Percentiles rank a stretch among this genome's conserved stretches.
phyloP scores from a whole-genome alignment of 1,140 invertebrate species.

The Tetramorium alpestre region DNA sequence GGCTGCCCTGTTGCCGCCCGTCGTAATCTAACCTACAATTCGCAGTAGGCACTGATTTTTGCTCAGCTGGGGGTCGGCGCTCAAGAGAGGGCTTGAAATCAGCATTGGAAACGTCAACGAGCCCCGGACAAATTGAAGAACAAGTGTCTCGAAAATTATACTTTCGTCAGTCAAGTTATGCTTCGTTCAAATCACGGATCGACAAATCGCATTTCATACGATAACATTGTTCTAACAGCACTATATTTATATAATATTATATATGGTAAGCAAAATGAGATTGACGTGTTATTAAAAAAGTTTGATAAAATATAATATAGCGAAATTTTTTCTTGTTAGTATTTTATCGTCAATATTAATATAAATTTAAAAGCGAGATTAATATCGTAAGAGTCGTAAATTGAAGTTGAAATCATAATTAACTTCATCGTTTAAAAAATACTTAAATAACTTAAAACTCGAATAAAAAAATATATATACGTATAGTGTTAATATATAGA shows the following conservation, averaged over 20 bases:
- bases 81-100: constrained; percentile 8
- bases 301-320: not conserved
- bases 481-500: not conserved
- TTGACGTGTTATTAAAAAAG: not conserved
- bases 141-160: constrained; percentile 41
- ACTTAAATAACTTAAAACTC: not conserved
- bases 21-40: constrained; percentile 82
- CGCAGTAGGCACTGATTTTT: constrained; percentile 70
- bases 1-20: constrained; percentile 77
- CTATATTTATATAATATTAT: not conserved
- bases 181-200: not conserved
- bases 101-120: constrained; percentile 41
- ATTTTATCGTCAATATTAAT: not conserved
- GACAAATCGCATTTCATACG: not conserved
- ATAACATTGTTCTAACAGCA: not conserved
- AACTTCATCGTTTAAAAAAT: not conserved
- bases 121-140: not conserved
- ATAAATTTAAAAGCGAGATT: not conserved
- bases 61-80: constrained; percentile 31
- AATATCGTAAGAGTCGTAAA: not conserved
- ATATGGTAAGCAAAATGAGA: not conserved
- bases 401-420: not conserved
- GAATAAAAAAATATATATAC: not conserved
- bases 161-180: not conserved
- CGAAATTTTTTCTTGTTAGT: not conserved